phyloP scores from a whole-genome alignment of 2,113 vertebrate genomes.

The Galbula dea region DNA sequence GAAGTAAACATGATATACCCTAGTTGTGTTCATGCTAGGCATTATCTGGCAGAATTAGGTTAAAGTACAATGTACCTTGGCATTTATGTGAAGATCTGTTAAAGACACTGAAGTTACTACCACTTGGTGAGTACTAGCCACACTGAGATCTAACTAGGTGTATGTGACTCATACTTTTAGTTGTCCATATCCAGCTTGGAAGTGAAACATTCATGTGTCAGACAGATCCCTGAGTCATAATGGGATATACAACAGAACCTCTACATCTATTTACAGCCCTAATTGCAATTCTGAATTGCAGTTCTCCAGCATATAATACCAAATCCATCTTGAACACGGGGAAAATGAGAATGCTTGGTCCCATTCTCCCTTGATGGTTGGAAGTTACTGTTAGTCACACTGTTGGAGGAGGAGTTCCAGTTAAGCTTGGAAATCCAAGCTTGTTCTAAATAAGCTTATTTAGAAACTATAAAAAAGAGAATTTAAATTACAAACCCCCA shows the following conservation, averaged over 20 bases:
- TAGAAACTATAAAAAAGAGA: not conserved
- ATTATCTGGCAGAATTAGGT: not conserved
- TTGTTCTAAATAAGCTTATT: too few species aligned
- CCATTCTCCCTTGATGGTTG: not conserved
- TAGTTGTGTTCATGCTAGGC: not conserved
- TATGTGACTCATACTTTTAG: not conserved
- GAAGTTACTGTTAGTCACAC: not conserved
- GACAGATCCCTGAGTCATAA: not conserved
- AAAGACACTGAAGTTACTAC: not conserved
- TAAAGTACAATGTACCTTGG: not conserved
- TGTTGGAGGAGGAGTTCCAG: not conserved
- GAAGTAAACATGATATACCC: not conserved
- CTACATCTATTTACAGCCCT: not conserved
- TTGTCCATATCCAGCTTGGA: not conserved
- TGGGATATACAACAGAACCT: not conserved
- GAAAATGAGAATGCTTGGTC: not conserved
- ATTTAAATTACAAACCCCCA: too few species aligned
- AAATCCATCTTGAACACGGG: not conserved
- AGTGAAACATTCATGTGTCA: not conserved
- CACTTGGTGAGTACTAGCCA: not conserved
- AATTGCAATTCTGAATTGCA: not conserved
- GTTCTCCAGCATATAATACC: not conserved
- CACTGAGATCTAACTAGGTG: not conserved
- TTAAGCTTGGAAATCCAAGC: too few species aligned
- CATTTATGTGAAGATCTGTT: not conserved